Conservation (phyloP, 2,113 vertebrate genomes). For the Pandion haliaetus region DNA sequence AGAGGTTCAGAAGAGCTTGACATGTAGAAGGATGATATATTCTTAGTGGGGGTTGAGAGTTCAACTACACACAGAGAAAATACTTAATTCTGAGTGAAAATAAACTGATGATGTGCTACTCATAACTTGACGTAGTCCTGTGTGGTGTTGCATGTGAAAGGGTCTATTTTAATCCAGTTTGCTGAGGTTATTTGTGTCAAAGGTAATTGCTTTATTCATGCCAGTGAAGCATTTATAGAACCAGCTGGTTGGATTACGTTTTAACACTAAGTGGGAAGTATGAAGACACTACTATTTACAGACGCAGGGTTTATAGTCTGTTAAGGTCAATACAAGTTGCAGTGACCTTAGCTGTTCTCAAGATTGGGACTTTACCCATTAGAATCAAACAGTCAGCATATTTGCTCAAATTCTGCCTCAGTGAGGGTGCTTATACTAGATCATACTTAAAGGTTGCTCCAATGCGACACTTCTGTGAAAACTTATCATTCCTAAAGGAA, state of each 20-base stretch:
- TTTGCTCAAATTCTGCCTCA: background rate
- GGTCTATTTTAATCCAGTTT: background rate
- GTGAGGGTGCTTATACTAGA: background rate
- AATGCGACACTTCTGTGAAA: background rate
- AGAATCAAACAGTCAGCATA: background rate
- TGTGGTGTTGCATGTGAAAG: background rate
- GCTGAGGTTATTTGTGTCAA: slow-evolving; percentile 10
- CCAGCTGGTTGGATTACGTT: background rate
- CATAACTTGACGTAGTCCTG: background rate
- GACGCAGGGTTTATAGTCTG: background rate
- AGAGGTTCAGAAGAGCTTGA: background rate
- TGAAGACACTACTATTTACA: background rate
- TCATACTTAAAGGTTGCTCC: background rate
- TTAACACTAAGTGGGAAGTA: background rate
- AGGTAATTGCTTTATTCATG: background rate
- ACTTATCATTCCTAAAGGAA: background rate
- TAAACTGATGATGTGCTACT: background rate
- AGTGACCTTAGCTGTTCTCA: background rate
- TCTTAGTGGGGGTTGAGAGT: background rate
- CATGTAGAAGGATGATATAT: background rate
- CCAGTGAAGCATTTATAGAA: background rate
- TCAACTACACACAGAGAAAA: background rate
- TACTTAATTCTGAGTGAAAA: background rate
- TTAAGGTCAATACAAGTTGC: background rate
- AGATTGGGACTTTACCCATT: background rate